Evolutionary conservation across 2,888 invertebrate species (phyloP), one percentile per base, ranked within the genome.

Genomic region (Zygaena filipendulae): DNA sequence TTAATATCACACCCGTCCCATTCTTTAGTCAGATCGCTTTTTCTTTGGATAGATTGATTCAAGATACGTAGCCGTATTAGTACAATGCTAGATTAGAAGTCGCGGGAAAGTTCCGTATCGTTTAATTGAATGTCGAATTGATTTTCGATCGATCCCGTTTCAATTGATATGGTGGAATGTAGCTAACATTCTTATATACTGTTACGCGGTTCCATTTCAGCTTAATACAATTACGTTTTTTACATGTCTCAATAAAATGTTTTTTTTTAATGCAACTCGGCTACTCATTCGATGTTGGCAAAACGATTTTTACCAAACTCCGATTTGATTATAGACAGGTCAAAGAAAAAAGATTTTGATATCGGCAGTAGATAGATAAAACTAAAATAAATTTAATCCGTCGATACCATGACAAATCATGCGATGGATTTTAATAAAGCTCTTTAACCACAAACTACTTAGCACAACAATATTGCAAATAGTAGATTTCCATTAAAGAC

Each of bases 91-190:
- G 62, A 69, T 69, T 63, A 64, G 51, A 60, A 63, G 57, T 7
- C 60, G 53, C 64, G 61, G 64, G 64, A 69, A 71, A 61, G 56
- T 59, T 58, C 52, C 54, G 47, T 59, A 60, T 63, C 54, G 49
- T 62, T 57, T 66, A 68, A 75, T 77, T 71, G 66, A 72, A 72
- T 66, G 58, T 57, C 56, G 59, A 67, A 72, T 72, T 59, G 58
- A 68, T 69, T 68, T 67, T 63, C 49, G 47, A 58, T 59, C 56
- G 49, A 66, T 67, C 54, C 55, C 61, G 63, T 69, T 68, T 45
- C 56, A 60, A 63, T 59, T 52, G 60, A 59, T 63, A 64, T 52
- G 45, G 49, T 53, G 53, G 50, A 57, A 58, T 60, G 50, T 57
- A 54, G 58, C 47, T 43, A 52, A 58, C 55, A 42, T 56, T 50